Base-by-base conservation (phyloP, 2,113 vertebrate species). In the Sminthopsis crassicaudata region DNA sequence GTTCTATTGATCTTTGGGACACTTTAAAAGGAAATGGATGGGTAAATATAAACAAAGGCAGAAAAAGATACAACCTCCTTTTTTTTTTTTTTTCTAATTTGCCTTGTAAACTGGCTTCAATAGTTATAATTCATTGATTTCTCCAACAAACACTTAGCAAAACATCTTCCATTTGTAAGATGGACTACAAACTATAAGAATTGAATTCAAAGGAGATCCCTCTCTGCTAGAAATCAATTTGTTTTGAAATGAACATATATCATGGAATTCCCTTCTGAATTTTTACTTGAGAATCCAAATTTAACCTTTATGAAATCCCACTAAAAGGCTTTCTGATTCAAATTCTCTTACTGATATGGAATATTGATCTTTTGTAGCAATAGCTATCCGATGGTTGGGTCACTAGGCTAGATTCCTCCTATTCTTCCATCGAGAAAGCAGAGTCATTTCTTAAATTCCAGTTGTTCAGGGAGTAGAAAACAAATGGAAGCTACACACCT, bases 401-500 rank as follows among this genome's bases (percentile, higher is more conserved):
- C 19, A 8, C 7, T 84, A 42, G n/a, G 7, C 19, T 27, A 23
- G 51, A 36, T n/a, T 50, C 8, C 42, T 27, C 8, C 51, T n/a
- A 12, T 42, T 67, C 36, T 27, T 90, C 50, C 2, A 14, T 57
- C 8, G n/a, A 25, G 60, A 90, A 89, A 90, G 2, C 0, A 7
- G 50, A 24, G 23, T 94, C 7, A 0, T 26, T 30, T 53, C 11
- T 27, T 9, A 90, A 89, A 42, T 89, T 84, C 46, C 36, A 16
- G 7, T 8, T n/a, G 22, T 91, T 84, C 46, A 19, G 1, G 22
- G 30, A 24, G 57, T 3, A 27, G 52, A 26, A 92, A 91, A 51
- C 11, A 84, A 53, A 2, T 0, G 9, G 84, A 53, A 46, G 9
- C 0, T 48, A 91, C 91, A 2, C n/a, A 99, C 99, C 98, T 98